Conservation (phyloP, 2,113 vertebrate genomes). For the Monarcha castaneiventris region DNA sequence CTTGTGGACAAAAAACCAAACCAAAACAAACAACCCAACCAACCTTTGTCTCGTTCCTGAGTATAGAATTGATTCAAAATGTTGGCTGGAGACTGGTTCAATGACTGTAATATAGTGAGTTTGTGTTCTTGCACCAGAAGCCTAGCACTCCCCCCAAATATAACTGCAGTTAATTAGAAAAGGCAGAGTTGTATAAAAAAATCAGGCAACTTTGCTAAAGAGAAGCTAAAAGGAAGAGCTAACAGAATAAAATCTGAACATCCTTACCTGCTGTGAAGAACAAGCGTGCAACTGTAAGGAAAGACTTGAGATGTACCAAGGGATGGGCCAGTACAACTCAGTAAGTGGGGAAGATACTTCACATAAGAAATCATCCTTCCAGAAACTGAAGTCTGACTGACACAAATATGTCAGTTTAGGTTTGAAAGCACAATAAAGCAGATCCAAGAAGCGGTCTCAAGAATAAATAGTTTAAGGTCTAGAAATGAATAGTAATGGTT, state of each 20-base stretch:
- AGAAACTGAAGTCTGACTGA: neutral
- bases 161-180: neutral
- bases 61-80: neutral
- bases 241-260: neutral
- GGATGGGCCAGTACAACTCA: neutral
- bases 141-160: fast-evolving
- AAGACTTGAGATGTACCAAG: neutral
- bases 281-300: fast-evolving
- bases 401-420: neutral
- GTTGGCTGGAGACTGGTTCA: neutral
- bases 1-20: neutral
- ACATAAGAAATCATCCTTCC: neutral
- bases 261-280: neutral
- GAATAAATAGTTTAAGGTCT: neutral
- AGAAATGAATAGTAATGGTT: neutral
- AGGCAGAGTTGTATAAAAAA: neutral
- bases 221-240: neutral
- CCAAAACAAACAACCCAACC: neutral
- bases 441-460: neutral
- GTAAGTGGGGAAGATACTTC: neutral
- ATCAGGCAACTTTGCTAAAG: neutral
- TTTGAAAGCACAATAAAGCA: neutral
- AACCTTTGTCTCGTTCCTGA: neutral
- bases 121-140: neutral
- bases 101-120: neutral